These are phyloP conservation scores for Melanostoma scalare DNA, from an alignment of 2,888 invertebrate genomes.

Conservation along the genomic window DNA sequence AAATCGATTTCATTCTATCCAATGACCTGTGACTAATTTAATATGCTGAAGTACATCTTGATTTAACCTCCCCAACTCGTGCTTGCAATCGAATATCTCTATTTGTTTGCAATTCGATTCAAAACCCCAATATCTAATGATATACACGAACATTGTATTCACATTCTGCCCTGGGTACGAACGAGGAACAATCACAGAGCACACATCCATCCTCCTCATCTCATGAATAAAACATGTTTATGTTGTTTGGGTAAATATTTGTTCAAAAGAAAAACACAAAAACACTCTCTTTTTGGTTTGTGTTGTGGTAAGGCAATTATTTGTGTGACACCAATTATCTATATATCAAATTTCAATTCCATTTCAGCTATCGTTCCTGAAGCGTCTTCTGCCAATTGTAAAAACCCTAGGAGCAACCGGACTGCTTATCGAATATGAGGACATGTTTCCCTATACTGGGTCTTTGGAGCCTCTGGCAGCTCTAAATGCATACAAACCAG, in stretches of 20 bases:
- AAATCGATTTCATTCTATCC: constrained; percentile 3
- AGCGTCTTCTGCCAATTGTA: constrained; percentile 84
- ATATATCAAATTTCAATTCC: constrained; percentile 79
- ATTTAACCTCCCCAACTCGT: constrained; percentile 7
- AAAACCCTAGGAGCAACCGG: constrained; percentile 88
- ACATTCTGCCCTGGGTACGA: background rate
- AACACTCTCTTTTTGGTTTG: background rate
- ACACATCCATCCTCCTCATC: background rate
- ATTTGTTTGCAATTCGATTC: constrained; percentile 28
- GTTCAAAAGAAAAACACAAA: background rate
- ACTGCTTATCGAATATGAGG: constrained; percentile 89
- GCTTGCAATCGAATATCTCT: constrained; percentile 2
- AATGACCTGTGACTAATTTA: constrained; percentile 15
- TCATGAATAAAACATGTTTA: constrained; percentile 43
- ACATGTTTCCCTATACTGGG: constrained; percentile 90
- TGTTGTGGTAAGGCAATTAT: constrained; percentile 6
- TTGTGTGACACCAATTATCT: constrained; percentile 77
- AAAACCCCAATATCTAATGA: constrained; percentile 11
- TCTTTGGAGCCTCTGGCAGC: constrained; percentile 83
- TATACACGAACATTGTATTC: constrained; percentile 19
- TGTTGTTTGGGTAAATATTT: constrained; percentile 27
- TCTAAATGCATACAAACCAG: constrained; percentile 83
- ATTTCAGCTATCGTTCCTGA: constrained; percentile 83
- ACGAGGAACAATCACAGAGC: background rate
- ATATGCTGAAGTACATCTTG: background rate